Conservation (phyloP, 2,797 vertebrate genomes). For the Hapalemur alaotrensis region DNA sequence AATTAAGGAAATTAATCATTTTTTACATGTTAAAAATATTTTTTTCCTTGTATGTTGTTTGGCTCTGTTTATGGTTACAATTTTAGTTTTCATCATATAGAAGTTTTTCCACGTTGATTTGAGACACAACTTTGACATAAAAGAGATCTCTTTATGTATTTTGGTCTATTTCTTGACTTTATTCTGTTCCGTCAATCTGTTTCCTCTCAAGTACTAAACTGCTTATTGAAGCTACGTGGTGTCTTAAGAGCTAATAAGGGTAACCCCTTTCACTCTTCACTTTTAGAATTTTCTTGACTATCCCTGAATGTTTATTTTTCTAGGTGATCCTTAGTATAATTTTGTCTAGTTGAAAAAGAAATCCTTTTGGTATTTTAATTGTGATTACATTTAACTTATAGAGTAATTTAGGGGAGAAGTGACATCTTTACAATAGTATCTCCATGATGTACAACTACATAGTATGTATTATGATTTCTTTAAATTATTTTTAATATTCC, state of each 20-base stretch:
- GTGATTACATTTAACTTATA: neutral
- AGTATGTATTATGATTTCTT: neutral
- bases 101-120: neutral
- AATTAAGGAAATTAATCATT: conserved; percentile 8
- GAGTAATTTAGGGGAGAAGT: conserved; percentile 23
- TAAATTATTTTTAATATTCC: neutral
- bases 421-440: neutral
- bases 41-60: neutral
- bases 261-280: neutral
- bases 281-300: neutral
- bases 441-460: neutral
- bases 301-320: neutral
- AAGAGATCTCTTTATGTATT: neutral
- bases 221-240: neutral
- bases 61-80: neutral
- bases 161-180: neutral
- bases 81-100: neutral
- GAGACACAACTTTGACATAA: neutral
- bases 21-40: neutral
- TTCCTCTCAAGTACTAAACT: neutral
- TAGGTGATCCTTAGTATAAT: neutral
- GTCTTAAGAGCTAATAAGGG: neutral
- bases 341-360: neutral
- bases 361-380: neutral
- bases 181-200: neutral